Base-by-base conservation (phyloP, 2,797 vertebrate genomes). In the Remorina albescens region DNA sequence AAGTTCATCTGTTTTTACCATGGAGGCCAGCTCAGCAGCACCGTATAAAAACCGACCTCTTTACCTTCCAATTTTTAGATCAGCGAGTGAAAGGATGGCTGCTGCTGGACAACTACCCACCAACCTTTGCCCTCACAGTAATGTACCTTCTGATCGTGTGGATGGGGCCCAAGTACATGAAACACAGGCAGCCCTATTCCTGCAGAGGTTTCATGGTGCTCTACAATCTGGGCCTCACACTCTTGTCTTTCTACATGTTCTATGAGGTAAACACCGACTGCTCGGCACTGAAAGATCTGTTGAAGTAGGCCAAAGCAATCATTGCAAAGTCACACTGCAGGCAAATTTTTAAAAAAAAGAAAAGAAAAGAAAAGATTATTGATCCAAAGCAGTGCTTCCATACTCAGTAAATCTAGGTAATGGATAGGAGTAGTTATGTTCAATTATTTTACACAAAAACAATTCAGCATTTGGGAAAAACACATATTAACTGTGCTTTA, bases 211-310 rank as follows among this genome's bases (percentile, higher is more conserved):
- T 97, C 88, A 91, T 99, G 80, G 94, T 99, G 86, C 49, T 97
- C 71, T 99, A 99, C 93, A 99, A 99, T 91, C 90, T 97, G 66
- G 95, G 95, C 82, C 95, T 99, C 67, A 98, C 96, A 0, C 83
- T 98, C 67, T 92, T 99, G 82, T 99, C 98, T 46, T 89, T 98
- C 59, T 98, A 97, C 93, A 98, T 99, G 98, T 97, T 98, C 91
- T 96, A 91, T 83, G 96, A 99, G 98, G 98, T 99, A 95, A 86
- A 76, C 26, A 42, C 28, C 39, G 61, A 58, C 23, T 32, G 61
- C 65, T 44, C 21, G 7, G 62, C 58, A n/a, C 42, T 13, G 54
- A 60, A 57, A 66, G 19, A 71, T n/a, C 32, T 12, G 25, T 19
- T 51, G 8, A 83, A 71, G 51, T 53, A 26, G 78, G 55, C 56